Evolutionary conservation across 1,140 invertebrate species (phyloP), one percentile per base, ranked within the genome.

Genomic region (Dufourea novaeangliae): DNA sequence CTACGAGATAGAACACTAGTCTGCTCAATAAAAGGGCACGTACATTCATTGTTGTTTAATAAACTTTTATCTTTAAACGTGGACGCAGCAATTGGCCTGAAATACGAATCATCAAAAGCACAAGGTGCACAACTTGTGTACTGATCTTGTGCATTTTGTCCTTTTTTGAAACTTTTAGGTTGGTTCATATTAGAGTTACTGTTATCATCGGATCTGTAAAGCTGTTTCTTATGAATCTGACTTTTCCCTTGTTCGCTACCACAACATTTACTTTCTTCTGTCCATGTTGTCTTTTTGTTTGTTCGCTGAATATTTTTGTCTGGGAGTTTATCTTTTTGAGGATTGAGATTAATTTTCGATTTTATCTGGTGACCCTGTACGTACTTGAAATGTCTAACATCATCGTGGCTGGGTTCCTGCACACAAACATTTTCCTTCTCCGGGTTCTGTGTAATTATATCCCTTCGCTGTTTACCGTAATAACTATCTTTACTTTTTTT

Each of bases 351-450:
- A 17, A 20, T 57, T 68, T n/a, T 14, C 1, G n/a, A 6, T 25
- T 44, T 44, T n/a, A 32, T 14, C 2, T 1, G 7, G 3, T 1
- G 0, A 29, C 27, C 1, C 27, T 41, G 46, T 3, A 4, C 0
- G 54, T 20, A 29, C 1, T 41, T 68, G 10, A 20, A 0, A 34
- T 22, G 34, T 46, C 0, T n/a, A 7, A 37, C 22, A 14, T 44
- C 20, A 2, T 3, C 12, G 0, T n/a, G 5, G 22, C 27, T 61
- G 22, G 73, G 14, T 14, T 76, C 25, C 11, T 76, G 73, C 25
- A 69, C 14, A 25, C 8, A 76, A 17, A 76, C 20, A 29, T 76
- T 69, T 59, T 50, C 68, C 22, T 76, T 76, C 20, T 76, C 73
- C 7, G 73, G 73, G n/a, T 69, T 32, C 32, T 76, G 73, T 20